A percentile compares a stretch with the other conserved stretches of the same genome.
These are phyloP conservation scores for Phalangium opilio DNA, from an alignment of 2,888 invertebrate species.

Conservation along the genomic window DNA sequence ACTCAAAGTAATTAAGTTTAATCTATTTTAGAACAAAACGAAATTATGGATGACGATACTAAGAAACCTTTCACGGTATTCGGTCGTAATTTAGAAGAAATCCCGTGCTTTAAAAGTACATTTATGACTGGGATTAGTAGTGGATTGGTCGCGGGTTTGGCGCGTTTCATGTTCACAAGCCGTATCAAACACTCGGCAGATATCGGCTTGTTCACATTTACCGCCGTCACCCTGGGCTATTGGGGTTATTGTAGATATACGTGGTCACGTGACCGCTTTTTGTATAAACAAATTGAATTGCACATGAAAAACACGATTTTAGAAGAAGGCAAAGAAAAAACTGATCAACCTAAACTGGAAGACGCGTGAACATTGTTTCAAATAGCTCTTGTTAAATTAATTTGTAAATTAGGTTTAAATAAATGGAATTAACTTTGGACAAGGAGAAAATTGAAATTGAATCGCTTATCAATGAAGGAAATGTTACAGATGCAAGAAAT, in stretches of 20 bases:
- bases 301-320: no score
- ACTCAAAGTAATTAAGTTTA: no score
- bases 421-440: no score
- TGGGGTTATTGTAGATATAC: background rate
- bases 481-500: no score
- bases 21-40: background rate
- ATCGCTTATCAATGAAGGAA: no score
- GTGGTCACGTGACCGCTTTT: background rate
- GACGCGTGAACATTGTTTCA: no score
- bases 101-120: background rate
- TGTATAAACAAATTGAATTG: background rate
- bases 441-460: no score
- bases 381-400: no score
- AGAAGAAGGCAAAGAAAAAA: no score
- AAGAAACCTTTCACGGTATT: background rate
- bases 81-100: background rate
- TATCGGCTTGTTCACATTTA: background rate
- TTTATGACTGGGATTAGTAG: background rate
- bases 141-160: background rate
- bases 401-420: no score
- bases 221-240: background rate
- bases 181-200: background rate
- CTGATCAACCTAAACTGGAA: no score
- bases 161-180: background rate
- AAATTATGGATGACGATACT: background rate